Evolutionary conservation across 64 coral and sea anemone genomes (phyloP), one percentile per base, ranked within the genome.

Genomic region (Anthopleura sola): DNA sequence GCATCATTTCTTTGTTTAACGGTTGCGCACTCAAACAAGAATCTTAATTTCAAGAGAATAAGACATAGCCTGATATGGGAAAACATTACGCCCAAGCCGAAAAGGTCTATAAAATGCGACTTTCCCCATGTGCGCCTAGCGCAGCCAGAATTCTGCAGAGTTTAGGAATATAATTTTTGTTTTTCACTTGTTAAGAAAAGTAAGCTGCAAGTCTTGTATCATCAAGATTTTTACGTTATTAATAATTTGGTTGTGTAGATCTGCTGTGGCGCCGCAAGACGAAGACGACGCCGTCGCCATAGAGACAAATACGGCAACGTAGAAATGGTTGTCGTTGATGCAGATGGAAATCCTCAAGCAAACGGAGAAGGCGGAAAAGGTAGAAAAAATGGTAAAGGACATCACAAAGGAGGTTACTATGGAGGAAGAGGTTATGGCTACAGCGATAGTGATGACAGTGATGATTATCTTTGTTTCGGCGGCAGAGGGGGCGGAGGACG

Each of bases 231-330:
- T 66, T 66, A 44, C 40, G 9, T 3, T 44, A 2, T 44, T 3
- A 29, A 12, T 71, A 15, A 14, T 71, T 32, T 71, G 11, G 23
- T 85, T 80, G 5, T 80, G 26, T 55, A 91, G 89, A 47, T 86
- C 5, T 91, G 77, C 24, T 91, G 89, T 39, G 57, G 83, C 37
- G 89, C 74, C 36, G 88, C 66, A 39, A 86, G 85, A 46, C 36
- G 89, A 51, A 37, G 89, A 81, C 86, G 74, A 81, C 50, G 46
- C 20, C 36, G 55, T 49, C 36, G 32, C 28, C 32, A 85, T 14
- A 50, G 51, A 9, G 84, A 91, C 33, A 60, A 85, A n/a, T 37
- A 75, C 31, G 62, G 75, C 1, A 76, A 55, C 8, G 12, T 90
- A 12, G 62, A 91, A 15, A 77, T 82, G 13, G 32, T 80, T 2